Base-by-base conservation (phyloP, 2,888 invertebrate species). In the Tiphia femorata region DNA sequence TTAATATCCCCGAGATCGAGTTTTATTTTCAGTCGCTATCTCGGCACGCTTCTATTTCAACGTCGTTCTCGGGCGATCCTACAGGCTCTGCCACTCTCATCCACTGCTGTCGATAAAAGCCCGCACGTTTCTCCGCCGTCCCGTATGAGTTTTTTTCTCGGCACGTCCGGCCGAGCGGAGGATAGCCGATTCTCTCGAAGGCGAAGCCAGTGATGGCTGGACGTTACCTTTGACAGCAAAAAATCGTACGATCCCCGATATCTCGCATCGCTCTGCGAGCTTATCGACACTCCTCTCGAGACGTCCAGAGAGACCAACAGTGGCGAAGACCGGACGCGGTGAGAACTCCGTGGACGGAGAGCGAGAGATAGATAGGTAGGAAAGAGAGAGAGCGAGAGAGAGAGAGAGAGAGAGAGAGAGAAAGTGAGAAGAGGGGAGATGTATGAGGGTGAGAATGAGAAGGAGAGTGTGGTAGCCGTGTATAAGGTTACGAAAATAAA, bases 161-260 rank as follows among this genome's bases (percentile, higher is more conserved):
- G 12, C 33, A 33, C 8, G 6, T 12, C 33, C 25, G 8, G 17
- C 12, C 38, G 3, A 35, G 20, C 42, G 23, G 30, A 47, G 33
- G 46, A 23, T 56, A n/a, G n/a, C n/a, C n/a, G n/a, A n/a, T n/a
- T n/a, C n/a, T 21, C 41, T 41, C 30, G 10, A 43, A 54, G 33
- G 23, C 17, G 38, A 14, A 25, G 8, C 29, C 23, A 35, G 27
- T 25, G n/a, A n/a, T n/a, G n/a, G n/a, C n/a, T n/a, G n/a, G n/a
- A n/a, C n/a, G n/a, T 53, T 53, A 47, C 50, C 33, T 64, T 60
- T 49, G 56, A 43, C 38, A 54, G 37, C 29, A 51, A 53, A 63
- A 62, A 62, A 47, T 57, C 42, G 14, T 16, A 37, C 38, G 46
- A 49, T 49, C 6, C 6, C 43, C 41, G 56, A 50, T 59, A 64